phyloP scores from a whole-genome alignment of 2,888 invertebrate species.

The Parnassius glacialis region DNA sequence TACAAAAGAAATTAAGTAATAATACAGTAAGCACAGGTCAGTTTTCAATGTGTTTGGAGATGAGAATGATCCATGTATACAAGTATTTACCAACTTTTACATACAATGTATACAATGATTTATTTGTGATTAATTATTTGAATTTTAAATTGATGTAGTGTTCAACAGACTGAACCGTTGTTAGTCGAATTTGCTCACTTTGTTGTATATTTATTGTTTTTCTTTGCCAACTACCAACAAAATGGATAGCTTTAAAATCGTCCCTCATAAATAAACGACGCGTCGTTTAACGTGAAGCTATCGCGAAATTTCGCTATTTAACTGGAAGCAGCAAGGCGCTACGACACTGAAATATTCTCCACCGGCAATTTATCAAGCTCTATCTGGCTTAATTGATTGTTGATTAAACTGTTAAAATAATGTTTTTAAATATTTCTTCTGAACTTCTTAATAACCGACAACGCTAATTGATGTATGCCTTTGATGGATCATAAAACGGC shows the following conservation, averaged over 20 bases:
- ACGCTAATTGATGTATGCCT: constrained; percentile 18
- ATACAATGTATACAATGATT: no score
- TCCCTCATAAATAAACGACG: constrained; percentile 53
- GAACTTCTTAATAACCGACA: constrained; percentile 12
- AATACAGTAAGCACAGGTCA: no score
- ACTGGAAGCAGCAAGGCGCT: constrained; percentile 30
- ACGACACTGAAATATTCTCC: constrained; percentile 59
- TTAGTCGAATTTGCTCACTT: constrained; percentile 4
- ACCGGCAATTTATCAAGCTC: constrained; percentile 64
- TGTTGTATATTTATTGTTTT: constrained; percentile 17
- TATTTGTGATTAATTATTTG: no score
- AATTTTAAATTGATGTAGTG: no score
- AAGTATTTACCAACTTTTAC: no score
- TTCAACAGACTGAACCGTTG: neutral
- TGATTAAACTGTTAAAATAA: constrained; percentile 68
- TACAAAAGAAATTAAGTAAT: no score
- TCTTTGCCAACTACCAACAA: constrained; percentile 28
- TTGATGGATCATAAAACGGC: neutral
- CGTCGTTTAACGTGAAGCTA: constrained; percentile 58
- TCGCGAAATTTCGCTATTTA: constrained; percentile 58
- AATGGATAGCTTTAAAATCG: constrained; percentile 43
- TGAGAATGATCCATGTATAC: no score
- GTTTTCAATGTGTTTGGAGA: no score
- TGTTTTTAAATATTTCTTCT: constrained; percentile 32
- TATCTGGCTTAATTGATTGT: constrained; percentile 59